A percentile compares a stretch with the other conserved stretches of the same genome.
phyloP scores from a whole-genome alignment of 2,888 invertebrate genomes.

The Drosophila macrospina region DNA sequence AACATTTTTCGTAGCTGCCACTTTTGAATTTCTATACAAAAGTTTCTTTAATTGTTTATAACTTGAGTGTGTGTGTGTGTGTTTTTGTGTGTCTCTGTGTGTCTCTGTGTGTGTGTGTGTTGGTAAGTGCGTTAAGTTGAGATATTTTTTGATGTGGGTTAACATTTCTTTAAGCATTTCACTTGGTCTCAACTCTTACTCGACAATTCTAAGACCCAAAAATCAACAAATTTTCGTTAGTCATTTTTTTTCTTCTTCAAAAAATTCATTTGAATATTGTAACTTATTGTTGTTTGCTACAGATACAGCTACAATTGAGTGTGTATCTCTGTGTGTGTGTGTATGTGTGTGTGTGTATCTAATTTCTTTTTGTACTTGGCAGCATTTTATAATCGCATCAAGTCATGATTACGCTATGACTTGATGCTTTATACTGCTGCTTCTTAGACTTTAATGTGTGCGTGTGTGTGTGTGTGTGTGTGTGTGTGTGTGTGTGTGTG shows the following conservation, averaged over 20 bases:
- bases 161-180: constrained; percentile 69
- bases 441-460: constrained; percentile 18
- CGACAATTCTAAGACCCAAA: constrained; percentile 61
- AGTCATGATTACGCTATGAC: constrained; percentile 79
- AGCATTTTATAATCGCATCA: constrained; percentile 79
- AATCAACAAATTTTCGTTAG: constrained; percentile 62
- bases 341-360: constrained; percentile 63
- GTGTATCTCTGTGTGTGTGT: constrained; percentile 34
- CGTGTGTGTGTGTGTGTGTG: constrained; percentile 34
- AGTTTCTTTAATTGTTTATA: constrained; percentile 72
- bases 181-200: constrained; percentile 51
- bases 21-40: constrained; percentile 68
- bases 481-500: constrained; percentile 23
- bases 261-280: constrained; percentile 78
- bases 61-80: constrained; percentile 32
- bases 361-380: constrained; percentile 71
- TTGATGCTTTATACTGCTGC: constrained; percentile 47
- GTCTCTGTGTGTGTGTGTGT: constrained; percentile 14
- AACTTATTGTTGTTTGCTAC: constrained; percentile 54
- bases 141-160: constrained; percentile 76
- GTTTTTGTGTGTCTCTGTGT: constrained; percentile 2
- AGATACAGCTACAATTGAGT: constrained; percentile 30
- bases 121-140: constrained; percentile 46
- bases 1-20: constrained; percentile 60
- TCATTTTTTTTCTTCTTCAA: constrained; percentile 71